Conservation (phyloP, 2,113 vertebrate species). For the Dendrocopos noguchii region DNA sequence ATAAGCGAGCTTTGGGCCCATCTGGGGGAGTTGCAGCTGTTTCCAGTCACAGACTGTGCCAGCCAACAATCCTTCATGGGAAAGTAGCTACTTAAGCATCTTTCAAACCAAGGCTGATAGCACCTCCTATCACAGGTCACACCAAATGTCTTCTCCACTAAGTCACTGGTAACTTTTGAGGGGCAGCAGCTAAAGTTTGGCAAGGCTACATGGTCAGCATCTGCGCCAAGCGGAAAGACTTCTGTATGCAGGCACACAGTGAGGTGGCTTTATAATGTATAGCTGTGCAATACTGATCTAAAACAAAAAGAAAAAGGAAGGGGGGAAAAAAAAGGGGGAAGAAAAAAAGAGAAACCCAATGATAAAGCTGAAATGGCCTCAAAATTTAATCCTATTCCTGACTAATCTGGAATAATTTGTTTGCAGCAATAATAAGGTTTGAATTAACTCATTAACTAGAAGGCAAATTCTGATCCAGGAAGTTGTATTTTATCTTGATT, state of each 20-base stretch:
- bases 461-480: constrained; percentile 17
- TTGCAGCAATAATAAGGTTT: background rate
- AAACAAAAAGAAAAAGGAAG: background rate
- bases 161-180: background rate
- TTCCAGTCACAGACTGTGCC: background rate
- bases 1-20: background rate
- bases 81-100: background rate
- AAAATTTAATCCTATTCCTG: background rate
- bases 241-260: fast-evolving
- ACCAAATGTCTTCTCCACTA: background rate
- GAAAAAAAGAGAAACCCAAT: background rate
- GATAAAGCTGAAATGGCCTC: background rate
- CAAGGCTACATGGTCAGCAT: background rate
- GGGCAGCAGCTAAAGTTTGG: background rate
- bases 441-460: constrained; percentile 11
- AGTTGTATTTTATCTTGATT: constrained; percentile 12
- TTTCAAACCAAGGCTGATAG: background rate
- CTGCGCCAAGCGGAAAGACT: background rate
- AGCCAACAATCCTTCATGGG: background rate
- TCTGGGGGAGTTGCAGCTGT: background rate
- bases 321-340: no score
- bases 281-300: background rate
- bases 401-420: background rate
- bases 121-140: background rate
- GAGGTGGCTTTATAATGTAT: background rate